Percentiles rank a stretch among this genome's conserved stretches.
Conservation (phyloP, 2,888 invertebrate genomes). For the Allophyes oxyacanthae region DNA sequence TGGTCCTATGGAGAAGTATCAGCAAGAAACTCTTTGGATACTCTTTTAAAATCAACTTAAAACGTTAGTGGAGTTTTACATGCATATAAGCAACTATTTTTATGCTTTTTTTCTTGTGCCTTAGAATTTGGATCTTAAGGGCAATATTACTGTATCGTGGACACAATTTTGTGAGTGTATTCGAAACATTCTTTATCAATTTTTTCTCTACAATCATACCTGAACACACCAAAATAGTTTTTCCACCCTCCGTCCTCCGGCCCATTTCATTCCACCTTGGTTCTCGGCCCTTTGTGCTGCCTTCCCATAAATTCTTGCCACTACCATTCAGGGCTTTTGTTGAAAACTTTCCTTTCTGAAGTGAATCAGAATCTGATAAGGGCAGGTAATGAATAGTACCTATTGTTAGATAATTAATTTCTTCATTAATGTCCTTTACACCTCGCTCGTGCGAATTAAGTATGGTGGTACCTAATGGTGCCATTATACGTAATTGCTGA, state of each 20-base stretch:
- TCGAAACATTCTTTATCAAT: conserved; percentile 6
- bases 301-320: conserved; percentile 71
- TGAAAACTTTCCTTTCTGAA: conserved; percentile 68
- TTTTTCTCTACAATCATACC: conserved; percentile 19
- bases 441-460: conserved; percentile 21
- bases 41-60: no score
- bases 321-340: conserved; percentile 56
- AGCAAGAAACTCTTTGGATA: no score
- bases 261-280: conserved; percentile 42
- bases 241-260: conserved; percentile 19
- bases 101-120: no score
- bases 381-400: conserved; percentile 76
- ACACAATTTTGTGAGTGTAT: no score
- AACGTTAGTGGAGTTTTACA: no score
- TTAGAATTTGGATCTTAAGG: no score
- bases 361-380: conserved; percentile 70
- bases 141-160: no score
- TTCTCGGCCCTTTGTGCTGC: conserved; percentile 65
- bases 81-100: no score
- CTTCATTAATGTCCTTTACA: conserved; percentile 78
- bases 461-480: conserved; percentile 44
- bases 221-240: conserved; percentile 17
- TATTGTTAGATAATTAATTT: conserved; percentile 85
- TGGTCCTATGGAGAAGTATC: no score
- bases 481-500: conserved; percentile 57